Conservation (phyloP, 1,140 invertebrate species). For the Neuroterus valhalla region DNA sequence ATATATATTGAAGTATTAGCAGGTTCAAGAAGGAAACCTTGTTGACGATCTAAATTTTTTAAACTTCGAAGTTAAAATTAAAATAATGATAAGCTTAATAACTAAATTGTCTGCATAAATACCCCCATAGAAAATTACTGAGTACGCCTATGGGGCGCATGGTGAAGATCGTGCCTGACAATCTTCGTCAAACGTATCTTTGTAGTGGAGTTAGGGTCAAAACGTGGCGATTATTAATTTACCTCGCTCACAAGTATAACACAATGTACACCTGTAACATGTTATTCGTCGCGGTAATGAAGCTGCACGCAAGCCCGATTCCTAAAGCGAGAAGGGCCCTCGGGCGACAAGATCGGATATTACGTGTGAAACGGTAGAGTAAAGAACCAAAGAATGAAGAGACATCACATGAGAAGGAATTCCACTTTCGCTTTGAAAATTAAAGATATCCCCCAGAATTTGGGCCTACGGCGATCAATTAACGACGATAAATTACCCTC, state of each 20-base stretch:
- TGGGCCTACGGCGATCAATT: constrained; percentile 2
- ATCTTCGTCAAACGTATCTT: neutral
- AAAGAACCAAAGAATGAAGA: too few species aligned
- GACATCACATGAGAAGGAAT: neutral
- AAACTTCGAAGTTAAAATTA: too few species aligned
- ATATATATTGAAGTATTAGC: too few species aligned
- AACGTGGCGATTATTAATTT: constrained; percentile 22
- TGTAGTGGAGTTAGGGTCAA: neutral
- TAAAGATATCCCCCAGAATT: neutral
- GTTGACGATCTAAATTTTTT: too few species aligned
- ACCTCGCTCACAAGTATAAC: neutral
- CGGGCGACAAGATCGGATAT: constrained; percentile 4
- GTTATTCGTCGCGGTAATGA: constrained; percentile 2
- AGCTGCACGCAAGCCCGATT: neutral
- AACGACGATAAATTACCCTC: constrained; percentile 21
- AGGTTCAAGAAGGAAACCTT: too few species aligned
- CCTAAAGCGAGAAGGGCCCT: neutral
- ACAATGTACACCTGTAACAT: constrained; percentile 18
- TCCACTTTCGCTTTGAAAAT: constrained; percentile 15
- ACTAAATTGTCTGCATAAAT: too few species aligned
- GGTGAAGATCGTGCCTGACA: neutral
- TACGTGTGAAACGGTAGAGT: constrained; percentile 6
- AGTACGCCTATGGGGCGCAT: too few species aligned
- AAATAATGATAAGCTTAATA: too few species aligned
- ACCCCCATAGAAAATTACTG: too few species aligned